Evolutionary conservation across 2,888 invertebrate genomes (phyloP).

Genomic region (Acanthoscelides obtectus): DNA sequence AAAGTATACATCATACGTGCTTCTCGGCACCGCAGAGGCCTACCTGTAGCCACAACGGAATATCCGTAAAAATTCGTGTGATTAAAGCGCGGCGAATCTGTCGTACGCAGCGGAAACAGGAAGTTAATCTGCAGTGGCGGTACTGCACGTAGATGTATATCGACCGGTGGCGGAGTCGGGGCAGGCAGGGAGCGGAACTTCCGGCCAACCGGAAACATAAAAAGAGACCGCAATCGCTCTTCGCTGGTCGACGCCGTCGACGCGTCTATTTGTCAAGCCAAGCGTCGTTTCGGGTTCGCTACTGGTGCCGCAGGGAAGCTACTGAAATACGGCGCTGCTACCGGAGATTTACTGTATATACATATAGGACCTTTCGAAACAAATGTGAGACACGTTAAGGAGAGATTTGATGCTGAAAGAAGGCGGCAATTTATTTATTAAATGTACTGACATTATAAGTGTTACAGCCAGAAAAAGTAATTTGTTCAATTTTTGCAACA

Average conservation of each 20-base stretch:
- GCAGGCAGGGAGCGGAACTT: constrained; percentile 43
- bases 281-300: constrained; percentile 24
- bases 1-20: no score
- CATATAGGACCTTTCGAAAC: no score
- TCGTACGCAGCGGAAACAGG: constrained; percentile 42
- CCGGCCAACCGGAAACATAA: constrained; percentile 50
- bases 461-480: no score
- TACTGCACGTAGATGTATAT: constrained; percentile 46
- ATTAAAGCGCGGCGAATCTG: constrained; percentile 42
- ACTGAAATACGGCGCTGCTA: not conserved
- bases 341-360: not conserved
- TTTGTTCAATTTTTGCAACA: no score
- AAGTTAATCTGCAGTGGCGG: constrained; percentile 48
- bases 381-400: no score
- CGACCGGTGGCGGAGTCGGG: constrained; percentile 46
- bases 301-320: not conserved
- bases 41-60: not conserved
- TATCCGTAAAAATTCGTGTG: constrained; percentile 6
- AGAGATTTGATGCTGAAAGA: no score
- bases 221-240: constrained; percentile 49
- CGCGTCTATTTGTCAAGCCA: constrained; percentile 3
- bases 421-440: no score
- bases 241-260: constrained; percentile 32
- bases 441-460: no score
- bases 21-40: not conserved